Conservation (phyloP, 1,140 invertebrate genomes). For the Aethina tumida region DNA sequence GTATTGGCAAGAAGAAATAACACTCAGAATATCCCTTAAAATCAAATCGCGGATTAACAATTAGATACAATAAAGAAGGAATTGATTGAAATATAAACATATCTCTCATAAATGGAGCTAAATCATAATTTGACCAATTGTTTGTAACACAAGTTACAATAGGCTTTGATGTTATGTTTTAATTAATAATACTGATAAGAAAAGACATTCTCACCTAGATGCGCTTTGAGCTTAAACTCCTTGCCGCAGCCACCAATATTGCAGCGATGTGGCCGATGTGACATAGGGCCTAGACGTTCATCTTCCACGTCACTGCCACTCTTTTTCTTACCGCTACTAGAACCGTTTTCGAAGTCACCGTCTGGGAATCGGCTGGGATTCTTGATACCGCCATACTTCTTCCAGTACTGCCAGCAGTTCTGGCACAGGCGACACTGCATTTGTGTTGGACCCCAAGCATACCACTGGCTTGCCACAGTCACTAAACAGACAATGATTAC, state of each 20-base stretch:
- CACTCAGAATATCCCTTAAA: too few relatives aligned
- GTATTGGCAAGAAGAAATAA: too few relatives aligned
- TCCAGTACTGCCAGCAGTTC: constrained; percentile 95
- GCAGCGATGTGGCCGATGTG: constrained; percentile 77
- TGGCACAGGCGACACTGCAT: constrained; percentile 87
- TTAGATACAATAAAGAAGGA: too few relatives aligned
- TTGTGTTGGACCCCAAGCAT: constrained; percentile 85
- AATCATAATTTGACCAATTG: too few relatives aligned
- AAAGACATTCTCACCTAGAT: too few relatives aligned
- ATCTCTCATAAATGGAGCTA: too few relatives aligned
- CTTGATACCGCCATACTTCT: constrained; percentile 95
- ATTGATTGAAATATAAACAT: too few relatives aligned
- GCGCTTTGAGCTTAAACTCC: constrained; percentile 30
- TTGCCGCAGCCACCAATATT: constrained; percentile 83
- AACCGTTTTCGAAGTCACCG: constrained; percentile 43
- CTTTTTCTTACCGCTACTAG: constrained; percentile 48
- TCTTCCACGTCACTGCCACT: constrained; percentile 41
- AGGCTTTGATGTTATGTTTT: too few relatives aligned
- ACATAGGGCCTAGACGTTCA: constrained; percentile 39
- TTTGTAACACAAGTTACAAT: too few relatives aligned
- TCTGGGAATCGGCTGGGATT: constrained; percentile 48
- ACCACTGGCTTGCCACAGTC: constrained; percentile 82
- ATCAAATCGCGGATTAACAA: too few relatives aligned
- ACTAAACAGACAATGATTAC: constrained; percentile 38
- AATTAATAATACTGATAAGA: too few relatives aligned